Evolutionary conservation across 2,113 vertebrate species (phyloP), one percentile per base, ranked within the genome.

Genomic region (Rissa tridactyla): DNA sequence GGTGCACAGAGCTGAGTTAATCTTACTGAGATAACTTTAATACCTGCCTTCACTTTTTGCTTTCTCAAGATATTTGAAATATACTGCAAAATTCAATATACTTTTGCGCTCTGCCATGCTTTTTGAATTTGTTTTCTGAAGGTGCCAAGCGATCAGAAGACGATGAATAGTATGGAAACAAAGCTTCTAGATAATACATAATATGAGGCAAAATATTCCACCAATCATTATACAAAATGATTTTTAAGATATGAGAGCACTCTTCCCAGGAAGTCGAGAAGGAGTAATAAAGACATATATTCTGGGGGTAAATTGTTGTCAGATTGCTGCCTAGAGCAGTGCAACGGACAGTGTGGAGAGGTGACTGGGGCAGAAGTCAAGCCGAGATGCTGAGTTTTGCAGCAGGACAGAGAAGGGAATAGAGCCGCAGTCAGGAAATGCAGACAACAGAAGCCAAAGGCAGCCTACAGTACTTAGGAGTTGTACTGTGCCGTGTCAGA

Each of bases 331-430:
- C 5, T 7, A 90, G 15, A 68, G 22, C 29, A 79, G 36, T 20
- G 12, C 29, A 44, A 42, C 51, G 51, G 32, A 29, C 21, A 54
- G 15, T 0, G 0, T 15, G 25, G 66, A 70, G 62, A 77, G 52
- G 16, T 72, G 52, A 20, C n/a, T 57, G 32, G 66, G 34, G 17
- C 47, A 83, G 40, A 44, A 17, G 32, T 90, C 8, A 69, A 69
- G 44, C 20, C 1, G 1, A 5, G 14, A 6, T 82, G 57, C 46
- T 32, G 26, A 61, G 27, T 1, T 49, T 21, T 73, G 69, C 32
- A 70, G 22, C 0, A 1, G 46, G 30, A 58, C 34, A 61, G 68
- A 70, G 54, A 86, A 54, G 6, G 32, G 36, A 77, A 16, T 3
- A 65, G 71, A 77, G 32, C 25, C 42, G 2, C 32, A 75, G 26